phyloP scores from a whole-genome alignment of 2,113 vertebrate genomes.

The Protobothrops flavoviridis region DNA sequence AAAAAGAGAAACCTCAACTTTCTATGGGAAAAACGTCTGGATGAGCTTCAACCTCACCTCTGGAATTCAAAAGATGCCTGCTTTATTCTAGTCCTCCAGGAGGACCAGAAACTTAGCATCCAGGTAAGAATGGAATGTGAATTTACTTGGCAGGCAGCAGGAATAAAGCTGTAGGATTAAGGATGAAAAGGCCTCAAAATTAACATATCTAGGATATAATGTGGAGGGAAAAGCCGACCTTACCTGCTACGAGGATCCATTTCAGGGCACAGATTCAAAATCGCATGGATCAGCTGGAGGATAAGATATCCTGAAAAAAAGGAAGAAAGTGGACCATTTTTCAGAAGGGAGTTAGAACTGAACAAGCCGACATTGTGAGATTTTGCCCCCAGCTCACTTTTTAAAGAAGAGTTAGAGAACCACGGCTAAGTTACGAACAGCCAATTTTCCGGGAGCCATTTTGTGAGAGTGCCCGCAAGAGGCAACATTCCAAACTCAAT shows the following conservation, averaged over 20 bases:
- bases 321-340: background rate
- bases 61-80: background rate
- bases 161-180: background rate
- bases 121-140: background rate
- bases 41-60: background rate
- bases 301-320: slow-evolving; percentile 85
- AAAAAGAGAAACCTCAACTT: background rate
- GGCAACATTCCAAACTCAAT: too few species aligned
- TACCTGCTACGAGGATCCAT: slow-evolving; percentile 87
- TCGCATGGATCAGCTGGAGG: slow-evolving; percentile 92
- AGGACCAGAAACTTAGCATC: background rate
- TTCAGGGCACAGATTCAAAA: slow-evolving; percentile 91
- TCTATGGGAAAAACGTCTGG: background rate
- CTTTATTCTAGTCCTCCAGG: background rate
- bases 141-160: background rate
- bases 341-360: background rate
- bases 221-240: background rate
- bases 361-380: background rate
- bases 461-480: too few species aligned
- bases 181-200: background rate
- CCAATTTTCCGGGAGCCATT: too few species aligned
- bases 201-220: background rate
- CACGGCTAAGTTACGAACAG: too few species aligned
- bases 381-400: background rate
- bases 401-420: too few species aligned